phyloP scores from a whole-genome alignment of 2,113 vertebrate species.

The Megaleporinus macrocephalus region DNA sequence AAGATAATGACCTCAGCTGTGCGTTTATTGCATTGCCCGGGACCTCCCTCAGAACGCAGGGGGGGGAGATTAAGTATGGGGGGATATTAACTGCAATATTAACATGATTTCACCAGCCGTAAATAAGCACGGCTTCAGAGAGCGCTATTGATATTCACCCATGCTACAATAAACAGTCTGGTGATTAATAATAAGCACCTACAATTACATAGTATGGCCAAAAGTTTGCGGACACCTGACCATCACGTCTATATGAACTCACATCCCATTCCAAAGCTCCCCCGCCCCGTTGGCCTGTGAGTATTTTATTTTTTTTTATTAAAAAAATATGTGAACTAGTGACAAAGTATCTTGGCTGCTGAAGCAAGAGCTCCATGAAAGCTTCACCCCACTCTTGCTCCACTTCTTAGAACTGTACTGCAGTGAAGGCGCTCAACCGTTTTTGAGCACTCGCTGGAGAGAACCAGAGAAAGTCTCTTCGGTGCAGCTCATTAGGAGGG shows the following conservation, averaged over 20 bases:
- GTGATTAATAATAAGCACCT: not conserved
- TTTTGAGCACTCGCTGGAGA: not conserved
- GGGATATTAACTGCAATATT: not conserved
- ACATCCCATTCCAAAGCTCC: no score
- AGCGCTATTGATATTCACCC: not conserved
- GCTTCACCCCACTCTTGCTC: not conserved
- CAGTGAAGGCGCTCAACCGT: not conserved
- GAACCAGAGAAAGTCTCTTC: not conserved
- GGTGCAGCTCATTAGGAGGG: conserved; percentile 27
- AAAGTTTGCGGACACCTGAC: no score
- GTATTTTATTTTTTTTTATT: no score
- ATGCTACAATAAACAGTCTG: not conserved
- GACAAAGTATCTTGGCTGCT: not conserved
- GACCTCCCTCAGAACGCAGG: not conserved
- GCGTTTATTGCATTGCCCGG: not conserved
- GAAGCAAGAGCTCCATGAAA: not conserved
- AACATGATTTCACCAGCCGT: not conserved
- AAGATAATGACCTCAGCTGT: conserved; percentile 21
- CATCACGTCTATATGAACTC: no score
- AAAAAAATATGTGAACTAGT: no score
- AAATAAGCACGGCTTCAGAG: not conserved
- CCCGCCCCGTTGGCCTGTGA: no score
- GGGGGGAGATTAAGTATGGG: no score
- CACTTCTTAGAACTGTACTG: not conserved
- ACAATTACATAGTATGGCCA: no score